Base-by-base conservation (phyloP, 2,888 invertebrate species). In the Eilema depressum region DNA sequence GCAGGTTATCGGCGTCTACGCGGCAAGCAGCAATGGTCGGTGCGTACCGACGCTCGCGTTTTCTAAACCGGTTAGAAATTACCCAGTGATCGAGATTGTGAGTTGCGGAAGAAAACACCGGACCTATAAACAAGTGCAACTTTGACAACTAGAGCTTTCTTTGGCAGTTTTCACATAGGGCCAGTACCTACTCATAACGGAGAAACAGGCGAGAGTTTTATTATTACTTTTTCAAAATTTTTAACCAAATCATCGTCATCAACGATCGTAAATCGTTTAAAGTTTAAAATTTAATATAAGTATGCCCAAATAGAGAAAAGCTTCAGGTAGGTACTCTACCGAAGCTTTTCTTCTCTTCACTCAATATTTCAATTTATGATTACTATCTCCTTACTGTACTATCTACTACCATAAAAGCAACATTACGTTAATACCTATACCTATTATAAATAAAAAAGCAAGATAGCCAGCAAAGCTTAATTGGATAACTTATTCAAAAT, bases 11-110 rank as follows among this genome's bases (percentile, higher is more conserved):
- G 75, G 74, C 82, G 75, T 74, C 79, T 71, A 75, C 70, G 74
- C 78, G 72, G 75, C 73, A 73, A 77, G 76, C 75, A 66, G 41
- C 63, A 47, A 66, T 25, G 37, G 74, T 78, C 74, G 81, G 80
- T 83, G 84, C 82, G 83, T 82, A 83, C 81, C 81, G 82, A 80
- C 83, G 88, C 86, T 91, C 89, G 91, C 89, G 91, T 94, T 95
- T 95, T 95, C 95, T 95, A 95, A 94, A 95, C 95, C 94, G 93
- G 95, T 95, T 95, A 95, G 95, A 95, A 95, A 95, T 93, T 94
- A 92, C 93, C 93, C 87, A 94, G 88, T 95, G 94, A 94, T 94
- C 93, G 94, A 94, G 93, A 93, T 95, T 90, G 91, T 89, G 89
- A 91, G 89, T 92, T 89, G 91, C 92, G 93, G 93, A 93, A 94